These are phyloP conservation scores for Drosophila sulfurigaster DNA, from an alignment of 1,140 invertebrate genomes.

Conservation along the genomic window DNA sequence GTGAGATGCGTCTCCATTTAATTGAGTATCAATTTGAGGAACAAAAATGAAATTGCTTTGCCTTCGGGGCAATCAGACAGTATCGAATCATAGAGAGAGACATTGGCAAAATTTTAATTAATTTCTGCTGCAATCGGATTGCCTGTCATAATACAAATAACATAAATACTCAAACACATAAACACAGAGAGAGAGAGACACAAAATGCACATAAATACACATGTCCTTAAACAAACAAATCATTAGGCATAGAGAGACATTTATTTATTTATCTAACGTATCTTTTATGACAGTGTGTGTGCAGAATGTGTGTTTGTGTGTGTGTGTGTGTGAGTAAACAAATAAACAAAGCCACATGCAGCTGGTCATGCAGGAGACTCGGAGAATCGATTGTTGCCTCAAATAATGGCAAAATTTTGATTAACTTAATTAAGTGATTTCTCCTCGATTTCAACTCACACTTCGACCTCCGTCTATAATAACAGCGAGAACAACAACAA, in stretches of 20 bases:
- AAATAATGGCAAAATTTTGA: constrained; percentile 79
- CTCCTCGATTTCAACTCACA: constrained; percentile 32
- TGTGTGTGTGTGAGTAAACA: constrained; percentile 22
- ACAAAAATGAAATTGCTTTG: not conserved
- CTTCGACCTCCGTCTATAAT: constrained; percentile 20
- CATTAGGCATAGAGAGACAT: constrained; percentile 43
- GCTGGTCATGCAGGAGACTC: constrained; percentile 24
- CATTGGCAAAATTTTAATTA: constrained; percentile 72
- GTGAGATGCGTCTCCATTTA: not conserved
- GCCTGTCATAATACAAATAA: constrained; percentile 78
- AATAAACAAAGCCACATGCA: constrained; percentile 60
- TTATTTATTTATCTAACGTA: constrained; percentile 67
- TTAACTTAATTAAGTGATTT: constrained; percentile 82
- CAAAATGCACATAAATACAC: constrained; percentile 31
- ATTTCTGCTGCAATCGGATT: constrained; percentile 66
- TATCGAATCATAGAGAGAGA: constrained; percentile 12
- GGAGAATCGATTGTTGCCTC: constrained; percentile 26
- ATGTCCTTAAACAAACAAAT: constrained; percentile 45
- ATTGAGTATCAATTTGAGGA: constrained; percentile 16
- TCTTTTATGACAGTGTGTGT: constrained; percentile 22
- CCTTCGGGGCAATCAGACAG: not conserved
- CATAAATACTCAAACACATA: constrained; percentile 34
- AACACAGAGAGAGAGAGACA: constrained; percentile 10
- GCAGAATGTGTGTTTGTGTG: not conserved
- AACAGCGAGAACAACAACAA: constrained; percentile 24